Evolutionary conservation across 1,140 invertebrate genomes (phyloP).

Genomic region (Agraylea sexmaculata): DNA sequence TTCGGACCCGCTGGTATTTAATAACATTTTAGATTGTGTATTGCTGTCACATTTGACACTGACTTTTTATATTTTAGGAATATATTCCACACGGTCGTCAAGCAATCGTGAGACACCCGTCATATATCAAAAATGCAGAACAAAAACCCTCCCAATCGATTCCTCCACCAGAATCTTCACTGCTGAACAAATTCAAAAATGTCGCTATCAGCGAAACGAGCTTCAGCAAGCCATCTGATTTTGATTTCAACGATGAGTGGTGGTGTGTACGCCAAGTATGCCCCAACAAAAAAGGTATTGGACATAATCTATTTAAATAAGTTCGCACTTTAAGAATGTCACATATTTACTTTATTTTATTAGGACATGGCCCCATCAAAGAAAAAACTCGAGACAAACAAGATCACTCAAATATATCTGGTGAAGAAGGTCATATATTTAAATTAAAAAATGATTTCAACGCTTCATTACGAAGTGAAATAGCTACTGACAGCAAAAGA

Average conservation of each 20-base stretch:
- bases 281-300: constrained; percentile 26
- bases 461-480: constrained; percentile 34
- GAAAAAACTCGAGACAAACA: constrained; percentile 23
- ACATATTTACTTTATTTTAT: constrained; percentile 12
- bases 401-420: constrained; percentile 27
- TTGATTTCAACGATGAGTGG: constrained; percentile 43
- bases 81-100: constrained; percentile 81
- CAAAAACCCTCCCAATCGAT: constrained; percentile 26
- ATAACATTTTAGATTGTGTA: constrained; percentile 4
- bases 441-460: constrained; percentile 35
- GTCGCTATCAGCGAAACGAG: constrained; percentile 54
- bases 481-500: constrained; percentile 23
- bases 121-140: constrained; percentile 32
- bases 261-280: constrained; percentile 53
- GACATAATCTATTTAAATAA: not conserved
- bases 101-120: constrained; percentile 64
- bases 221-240: constrained; percentile 19
- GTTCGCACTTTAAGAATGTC: not conserved
- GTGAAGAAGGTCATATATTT: constrained; percentile 30
- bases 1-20: constrained; percentile 63
- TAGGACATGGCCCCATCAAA: constrained; percentile 20
- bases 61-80: constrained; percentile 46
- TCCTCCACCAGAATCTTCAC: constrained; percentile 41
- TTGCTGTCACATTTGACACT: not conserved
- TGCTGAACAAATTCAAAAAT: constrained; percentile 59